These are phyloP conservation scores for Mastomys natalensis DNA, from an alignment of 2,113 vertebrate genomes.

Conservation along the genomic window DNA sequence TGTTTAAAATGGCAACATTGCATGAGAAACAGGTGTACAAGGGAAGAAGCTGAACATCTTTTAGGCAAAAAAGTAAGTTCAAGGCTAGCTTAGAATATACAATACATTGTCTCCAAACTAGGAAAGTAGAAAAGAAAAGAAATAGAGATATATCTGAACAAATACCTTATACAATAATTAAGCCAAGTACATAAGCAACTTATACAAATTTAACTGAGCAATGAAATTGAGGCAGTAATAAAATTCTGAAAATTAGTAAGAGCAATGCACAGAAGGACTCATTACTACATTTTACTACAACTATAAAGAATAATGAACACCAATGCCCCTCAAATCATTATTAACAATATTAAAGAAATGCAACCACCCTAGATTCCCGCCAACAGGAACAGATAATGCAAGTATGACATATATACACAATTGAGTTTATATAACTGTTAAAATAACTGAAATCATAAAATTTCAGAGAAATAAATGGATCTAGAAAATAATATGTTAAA, in stretches of 20 bases:
- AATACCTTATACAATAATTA: not conserved
- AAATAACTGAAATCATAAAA: not conserved
- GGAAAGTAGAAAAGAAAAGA: not conserved
- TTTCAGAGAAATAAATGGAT: not conserved
- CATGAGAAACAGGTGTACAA: not conserved
- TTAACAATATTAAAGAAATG: not conserved
- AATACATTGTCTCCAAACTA: not conserved
- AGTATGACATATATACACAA: not conserved
- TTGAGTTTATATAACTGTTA: not conserved
- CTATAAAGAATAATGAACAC: not conserved
- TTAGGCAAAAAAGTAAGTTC: not conserved
- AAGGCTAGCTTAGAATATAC: not conserved
- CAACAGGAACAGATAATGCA: not conserved
- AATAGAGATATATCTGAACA: not conserved
- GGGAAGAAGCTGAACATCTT: no score
- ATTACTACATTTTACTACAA: not conserved
- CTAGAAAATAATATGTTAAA: not conserved
- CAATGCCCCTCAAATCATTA: not conserved
- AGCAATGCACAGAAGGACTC: not conserved
- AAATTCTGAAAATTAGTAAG: not conserved
- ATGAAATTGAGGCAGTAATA: not conserved
- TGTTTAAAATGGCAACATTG: not conserved
- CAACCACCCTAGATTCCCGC: not conserved
- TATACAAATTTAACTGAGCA: not conserved
- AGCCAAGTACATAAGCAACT: not conserved